These are phyloP conservation scores for Aporophyla nigra DNA, from an alignment of 2,888 invertebrate species.

Conservation along the genomic window DNA sequence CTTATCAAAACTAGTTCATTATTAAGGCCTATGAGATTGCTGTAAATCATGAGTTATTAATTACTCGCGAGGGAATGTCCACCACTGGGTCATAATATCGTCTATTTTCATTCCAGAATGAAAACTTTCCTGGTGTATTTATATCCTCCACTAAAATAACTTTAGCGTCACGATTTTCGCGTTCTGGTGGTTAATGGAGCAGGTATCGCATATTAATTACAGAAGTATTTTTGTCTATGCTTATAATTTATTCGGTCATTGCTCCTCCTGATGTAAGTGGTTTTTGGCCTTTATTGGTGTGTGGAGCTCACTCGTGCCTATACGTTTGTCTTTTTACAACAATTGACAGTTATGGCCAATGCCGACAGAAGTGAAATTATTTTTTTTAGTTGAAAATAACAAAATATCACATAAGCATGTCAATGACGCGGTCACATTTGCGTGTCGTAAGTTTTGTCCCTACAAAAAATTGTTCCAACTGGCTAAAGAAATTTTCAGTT, in stretches of 20 bases:
- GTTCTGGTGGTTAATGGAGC: conserved; percentile 8
- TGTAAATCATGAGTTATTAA: not conserved
- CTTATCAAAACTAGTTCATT: conserved; percentile 9
- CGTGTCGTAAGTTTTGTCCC: too few relatives aligned
- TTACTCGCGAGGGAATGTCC: conserved; percentile 12
- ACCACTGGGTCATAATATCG: conserved; percentile 23
- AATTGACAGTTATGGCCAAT: too few relatives aligned
- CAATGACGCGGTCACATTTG: too few relatives aligned
- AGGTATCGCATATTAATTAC: conserved; percentile 3
- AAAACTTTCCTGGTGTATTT: conserved; percentile 42
- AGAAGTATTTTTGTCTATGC: not conserved
- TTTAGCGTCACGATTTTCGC: conserved; percentile 3
- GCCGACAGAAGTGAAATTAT: too few relatives aligned
- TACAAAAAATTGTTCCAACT: too few relatives aligned
- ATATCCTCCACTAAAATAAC: conserved; percentile 34
- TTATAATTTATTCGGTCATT: not conserved
- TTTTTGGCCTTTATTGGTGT: not conserved
- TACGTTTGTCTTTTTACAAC: not conserved
- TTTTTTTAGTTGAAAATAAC: too few relatives aligned
- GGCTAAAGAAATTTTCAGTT: too few relatives aligned
- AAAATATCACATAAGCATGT: too few relatives aligned
- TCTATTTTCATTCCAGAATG: conserved; percentile 37
- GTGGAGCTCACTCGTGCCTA: not conserved
- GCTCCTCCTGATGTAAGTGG: not conserved
- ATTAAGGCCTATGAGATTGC: conserved; percentile 2